Conservation (phyloP, 1,140 invertebrate species). For the Drosophila varians region DNA sequence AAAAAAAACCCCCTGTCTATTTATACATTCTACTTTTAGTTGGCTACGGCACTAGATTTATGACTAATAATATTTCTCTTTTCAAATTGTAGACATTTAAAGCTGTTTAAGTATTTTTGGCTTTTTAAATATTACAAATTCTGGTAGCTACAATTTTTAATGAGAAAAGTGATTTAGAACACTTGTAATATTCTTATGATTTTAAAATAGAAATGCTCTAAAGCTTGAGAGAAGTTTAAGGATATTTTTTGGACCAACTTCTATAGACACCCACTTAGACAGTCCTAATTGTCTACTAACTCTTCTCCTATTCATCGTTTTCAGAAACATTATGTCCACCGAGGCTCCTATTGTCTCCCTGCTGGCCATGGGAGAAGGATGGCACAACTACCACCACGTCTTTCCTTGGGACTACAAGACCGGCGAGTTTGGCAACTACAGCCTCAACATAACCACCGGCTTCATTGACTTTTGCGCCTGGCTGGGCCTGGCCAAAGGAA, state of each 20-base stretch:
- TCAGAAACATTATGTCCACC: slow-evolving; percentile 89
- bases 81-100: not conserved
- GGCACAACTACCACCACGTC: slow-evolving; percentile 98
- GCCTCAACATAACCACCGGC: slow-evolving; percentile 88
- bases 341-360: slow-evolving; percentile 89
- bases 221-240: too few relatives aligned
- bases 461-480: slow-evolving; percentile 90
- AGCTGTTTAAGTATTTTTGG: not conserved
- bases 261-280: too few relatives aligned
- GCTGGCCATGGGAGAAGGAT: slow-evolving; percentile 92
- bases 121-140: not conserved
- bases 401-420: slow-evolving; percentile 92
- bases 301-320: not conserved
- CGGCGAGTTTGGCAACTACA: slow-evolving; percentile 89
- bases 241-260: too few relatives aligned
- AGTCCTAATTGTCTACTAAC: not conserved
- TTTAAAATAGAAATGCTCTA: too few relatives aligned
- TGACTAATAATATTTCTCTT: not conserved
- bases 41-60: not conserved
- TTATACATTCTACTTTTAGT: not conserved
- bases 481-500: slow-evolving; percentile 90
- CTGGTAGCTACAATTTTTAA: not conserved
- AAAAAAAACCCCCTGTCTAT: not conserved
- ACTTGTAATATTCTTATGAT: too few relatives aligned
- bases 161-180: not conserved